Base-by-base conservation (phyloP, 2,888 invertebrate genomes). In the Malachius bipustulatus region DNA sequence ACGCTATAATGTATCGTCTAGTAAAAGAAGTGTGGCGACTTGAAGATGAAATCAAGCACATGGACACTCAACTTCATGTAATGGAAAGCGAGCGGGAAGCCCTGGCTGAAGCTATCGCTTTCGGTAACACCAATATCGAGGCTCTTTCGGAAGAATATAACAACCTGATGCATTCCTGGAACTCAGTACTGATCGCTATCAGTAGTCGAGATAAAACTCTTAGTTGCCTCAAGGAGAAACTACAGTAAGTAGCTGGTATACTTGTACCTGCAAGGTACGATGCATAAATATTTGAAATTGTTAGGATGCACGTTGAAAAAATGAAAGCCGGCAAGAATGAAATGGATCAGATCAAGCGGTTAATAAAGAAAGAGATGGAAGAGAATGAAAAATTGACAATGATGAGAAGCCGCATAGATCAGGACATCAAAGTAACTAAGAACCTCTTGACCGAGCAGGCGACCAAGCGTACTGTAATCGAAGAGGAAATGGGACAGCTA, bases 111-210 rank as follows among this genome's bases (percentile, higher is more conserved):
- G 64, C 75, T 55, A 70, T 80, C 15, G 71, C 76, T 1, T 69
- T 77, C 41, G 77, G 77, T n/a, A 77, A 76, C 40, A 72, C 77
- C 0, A 83, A 84, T 51, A 61, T 84, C 13, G 79, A 82, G 52
- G 76, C 74, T 13, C 54, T 83, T 32, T 75, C 79, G 47, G 62
- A 71, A 31, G 83, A 84, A 47, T 75, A 81, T 41, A 73, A 73
- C 26, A 73, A 75, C 3, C 62, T 84, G 11, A 67, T 78, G 42
- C 73, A 74, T 47, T 69, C 80, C 4, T 85, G 84, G 84, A 77
- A 79, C 52, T 73, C 77, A 9, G 78, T 83, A 26, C 67, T 85
- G 2, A 65, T 75, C 8, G 76, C 76, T 37, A 79, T 84, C 40
- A 67, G 71, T 13, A 73, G 77, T 38, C 60, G 82, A 13, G 82